Evolutionary conservation across 2,113 vertebrate species (phyloP).

Genomic region (Semnornis frantzii): DNA sequence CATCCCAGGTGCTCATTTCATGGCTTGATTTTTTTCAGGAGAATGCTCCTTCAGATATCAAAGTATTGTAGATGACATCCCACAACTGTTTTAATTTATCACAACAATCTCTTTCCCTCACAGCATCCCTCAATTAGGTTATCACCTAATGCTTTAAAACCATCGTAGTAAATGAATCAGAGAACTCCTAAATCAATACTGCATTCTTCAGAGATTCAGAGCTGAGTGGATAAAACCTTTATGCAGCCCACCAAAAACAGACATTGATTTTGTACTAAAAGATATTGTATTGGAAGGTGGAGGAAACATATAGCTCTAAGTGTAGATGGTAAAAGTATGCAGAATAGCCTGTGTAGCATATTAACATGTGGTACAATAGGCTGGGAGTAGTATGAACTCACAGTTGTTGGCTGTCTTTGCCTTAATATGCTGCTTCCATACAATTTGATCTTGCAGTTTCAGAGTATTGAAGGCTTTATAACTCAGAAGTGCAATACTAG

Average conservation of each 20-base stretch:
- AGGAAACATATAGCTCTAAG: not conserved
- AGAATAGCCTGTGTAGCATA: not conserved
- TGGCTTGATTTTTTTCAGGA: not conserved
- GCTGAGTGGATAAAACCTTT: constrained; percentile 16
- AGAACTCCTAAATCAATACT: constrained; percentile 45
- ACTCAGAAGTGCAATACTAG: not conserved
- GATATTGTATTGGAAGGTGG: not conserved
- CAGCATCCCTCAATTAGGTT: constrained; percentile 4
- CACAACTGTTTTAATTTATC: constrained; percentile 33
- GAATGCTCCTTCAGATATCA: not conserved
- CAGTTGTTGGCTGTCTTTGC: not conserved
- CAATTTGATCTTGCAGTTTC: constrained; percentile 1
- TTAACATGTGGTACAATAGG: constrained; percentile 25
- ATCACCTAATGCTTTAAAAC: constrained; percentile 50
- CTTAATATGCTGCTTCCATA: not conserved
- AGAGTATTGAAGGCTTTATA: not conserved
- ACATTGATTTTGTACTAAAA: constrained; percentile 40
- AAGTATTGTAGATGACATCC: not conserved
- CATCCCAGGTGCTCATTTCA: not conserved
- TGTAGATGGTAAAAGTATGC: not conserved
- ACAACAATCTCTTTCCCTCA: constrained; percentile 32
- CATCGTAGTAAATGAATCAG: constrained; percentile 24
- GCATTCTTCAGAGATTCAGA: constrained; percentile 7
- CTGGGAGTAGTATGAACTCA: not conserved
- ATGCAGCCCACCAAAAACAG: constrained; percentile 8